Conservation (phyloP, 2,888 invertebrate genomes). For the Odontocerum albicorne region DNA sequence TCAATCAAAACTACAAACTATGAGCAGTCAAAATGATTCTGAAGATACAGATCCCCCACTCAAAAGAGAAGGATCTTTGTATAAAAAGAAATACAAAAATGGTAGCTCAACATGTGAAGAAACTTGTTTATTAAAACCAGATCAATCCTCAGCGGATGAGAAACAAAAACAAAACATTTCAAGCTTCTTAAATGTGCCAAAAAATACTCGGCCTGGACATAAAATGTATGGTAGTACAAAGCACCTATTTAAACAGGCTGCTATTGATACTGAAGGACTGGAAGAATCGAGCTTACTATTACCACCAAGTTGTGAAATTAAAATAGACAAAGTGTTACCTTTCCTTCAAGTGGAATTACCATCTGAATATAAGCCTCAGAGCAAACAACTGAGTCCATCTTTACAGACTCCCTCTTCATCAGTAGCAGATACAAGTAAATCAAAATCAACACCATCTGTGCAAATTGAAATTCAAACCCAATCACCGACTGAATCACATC, state of each 20-base stretch:
- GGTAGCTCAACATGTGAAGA: constrained; percentile 54
- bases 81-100: constrained; percentile 44
- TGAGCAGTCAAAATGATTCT: constrained; percentile 52
- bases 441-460: constrained; percentile 19
- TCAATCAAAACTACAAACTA: constrained; percentile 49
- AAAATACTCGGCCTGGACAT: constrained; percentile 30
- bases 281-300: constrained; percentile 56
- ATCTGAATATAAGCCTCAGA: constrained; percentile 21
- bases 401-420: constrained; percentile 3
- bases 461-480: constrained; percentile 29
- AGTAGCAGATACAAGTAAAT: constrained; percentile 12
- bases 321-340: constrained; percentile 27
- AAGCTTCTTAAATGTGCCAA: constrained; percentile 34
- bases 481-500: constrained; percentile 24
- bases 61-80: constrained; percentile 46
- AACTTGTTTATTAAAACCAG: constrained; percentile 50
- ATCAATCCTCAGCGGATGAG: constrained; percentile 35
- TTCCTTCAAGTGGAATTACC: constrained; percentile 33
- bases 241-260: constrained; percentile 60
- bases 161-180: constrained; percentile 23
- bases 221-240: constrained; percentile 54
- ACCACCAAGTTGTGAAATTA: constrained; percentile 38
- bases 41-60: constrained; percentile 48
- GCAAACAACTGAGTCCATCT: constrained; percentile 12
- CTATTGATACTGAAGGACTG: constrained; percentile 56